phyloP scores from a whole-genome alignment of 2,113 vertebrate species.

The Leptobrachium leishanense region DNA sequence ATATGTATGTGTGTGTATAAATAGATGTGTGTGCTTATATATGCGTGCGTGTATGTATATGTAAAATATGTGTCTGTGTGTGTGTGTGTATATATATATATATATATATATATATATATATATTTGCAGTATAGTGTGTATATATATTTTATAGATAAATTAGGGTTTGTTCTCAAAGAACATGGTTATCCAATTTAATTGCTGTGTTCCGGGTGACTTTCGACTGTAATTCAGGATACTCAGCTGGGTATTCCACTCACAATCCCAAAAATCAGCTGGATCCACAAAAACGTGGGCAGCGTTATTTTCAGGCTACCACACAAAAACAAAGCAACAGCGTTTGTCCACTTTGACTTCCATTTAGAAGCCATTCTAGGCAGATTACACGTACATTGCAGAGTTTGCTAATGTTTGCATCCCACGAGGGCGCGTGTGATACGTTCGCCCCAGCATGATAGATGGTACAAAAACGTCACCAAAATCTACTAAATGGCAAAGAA shows the following conservation, averaged over 20 bases:
- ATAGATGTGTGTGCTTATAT: too few species aligned
- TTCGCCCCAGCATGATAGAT: background rate
- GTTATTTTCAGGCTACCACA: conserved; percentile 8
- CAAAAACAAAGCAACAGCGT: conserved; percentile 13
- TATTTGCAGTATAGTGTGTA: too few species aligned
- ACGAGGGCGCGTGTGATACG: background rate
- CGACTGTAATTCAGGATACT: background rate
- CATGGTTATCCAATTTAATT: background rate
- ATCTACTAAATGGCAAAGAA: too few species aligned
- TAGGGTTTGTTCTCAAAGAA: too few species aligned
- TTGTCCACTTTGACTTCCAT: background rate
- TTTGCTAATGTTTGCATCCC: background rate
- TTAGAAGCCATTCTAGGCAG: background rate
- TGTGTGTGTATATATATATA: too few species aligned
- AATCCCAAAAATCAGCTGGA: conserved; percentile 14
- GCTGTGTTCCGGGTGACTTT: conserved; percentile 1
- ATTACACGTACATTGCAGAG: background rate
- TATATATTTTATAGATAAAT: too few species aligned
- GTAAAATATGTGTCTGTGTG: too few species aligned
- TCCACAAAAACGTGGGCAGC: conserved; percentile 6
- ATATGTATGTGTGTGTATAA: too few species aligned
- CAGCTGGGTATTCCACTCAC: background rate
- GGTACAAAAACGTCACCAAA: background rate
- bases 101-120: too few species aligned
- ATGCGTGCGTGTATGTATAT: too few species aligned